A percentile compares a stretch with the other conserved stretches of the same genome.
phyloP scores from a whole-genome alignment of 2,797 vertebrate species.

The Pelodytes ibericus region DNA sequence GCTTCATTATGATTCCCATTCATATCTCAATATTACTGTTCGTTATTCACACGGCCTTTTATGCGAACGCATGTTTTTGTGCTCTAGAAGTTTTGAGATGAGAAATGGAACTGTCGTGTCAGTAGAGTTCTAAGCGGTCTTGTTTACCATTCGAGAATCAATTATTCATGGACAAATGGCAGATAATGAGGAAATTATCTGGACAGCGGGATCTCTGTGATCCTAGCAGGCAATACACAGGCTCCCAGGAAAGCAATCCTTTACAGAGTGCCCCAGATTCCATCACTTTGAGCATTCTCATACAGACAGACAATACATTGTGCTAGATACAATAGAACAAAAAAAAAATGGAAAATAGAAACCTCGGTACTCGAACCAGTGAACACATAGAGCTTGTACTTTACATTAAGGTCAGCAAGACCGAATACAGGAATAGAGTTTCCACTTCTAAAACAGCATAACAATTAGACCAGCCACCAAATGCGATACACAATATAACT shows the following conservation, averaged over 20 bases:
- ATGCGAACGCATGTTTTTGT: slow-evolving; percentile 15
- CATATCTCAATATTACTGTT: not conserved
- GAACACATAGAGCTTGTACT: no score
- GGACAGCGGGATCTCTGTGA: slow-evolving; percentile 47
- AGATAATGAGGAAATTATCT: slow-evolving; percentile 51
- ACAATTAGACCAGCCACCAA: no score
- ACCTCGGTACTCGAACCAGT: no score
- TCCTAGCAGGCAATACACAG: slow-evolving; percentile 34
- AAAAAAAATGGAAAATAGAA: no score
- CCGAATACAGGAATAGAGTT: no score
- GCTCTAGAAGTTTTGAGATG: not conserved
- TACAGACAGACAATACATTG: slow-evolving; percentile 4
- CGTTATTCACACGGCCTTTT: not conserved
- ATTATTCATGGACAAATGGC: slow-evolving; percentile 54
- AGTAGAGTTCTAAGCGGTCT: slow-evolving; percentile 17
- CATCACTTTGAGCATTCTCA: slow-evolving; percentile 23
- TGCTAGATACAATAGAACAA: not conserved
- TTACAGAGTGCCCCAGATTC: slow-evolving; percentile 36
- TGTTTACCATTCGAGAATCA: slow-evolving; percentile 52
- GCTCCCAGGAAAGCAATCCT: slow-evolving; percentile 16
- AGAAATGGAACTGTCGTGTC: slow-evolving; percentile 27
- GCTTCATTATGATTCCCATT: no score
- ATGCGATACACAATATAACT: no score
- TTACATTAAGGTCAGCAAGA: no score
- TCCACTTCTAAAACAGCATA: no score